These are phyloP conservation scores for Cenopis cana DNA, from an alignment of 2,888 invertebrate genomes.

Conservation along the genomic window DNA sequence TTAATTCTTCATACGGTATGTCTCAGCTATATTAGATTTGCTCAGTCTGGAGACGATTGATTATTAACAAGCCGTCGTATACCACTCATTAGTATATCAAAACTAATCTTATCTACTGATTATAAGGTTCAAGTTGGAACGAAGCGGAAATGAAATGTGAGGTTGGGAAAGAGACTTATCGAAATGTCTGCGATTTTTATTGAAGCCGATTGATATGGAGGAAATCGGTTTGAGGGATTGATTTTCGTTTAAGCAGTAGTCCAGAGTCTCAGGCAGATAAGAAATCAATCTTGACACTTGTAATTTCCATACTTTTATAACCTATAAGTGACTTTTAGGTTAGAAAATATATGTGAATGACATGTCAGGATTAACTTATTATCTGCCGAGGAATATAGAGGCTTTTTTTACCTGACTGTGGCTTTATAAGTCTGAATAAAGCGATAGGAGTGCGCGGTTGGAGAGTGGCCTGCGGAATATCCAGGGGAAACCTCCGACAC, in stretches of 20 bases:
- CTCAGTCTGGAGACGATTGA: constrained; percentile 63
- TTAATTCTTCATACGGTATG: constrained; percentile 69
- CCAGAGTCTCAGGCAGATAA: no score
- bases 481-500: no score
- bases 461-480: no score
- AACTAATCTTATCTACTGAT: not conserved
- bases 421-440: no score
- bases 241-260: constrained; percentile 33
- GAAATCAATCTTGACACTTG: no score
- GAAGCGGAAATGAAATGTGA: not conserved
- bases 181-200: constrained; percentile 25
- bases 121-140: not conserved
- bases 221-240: constrained; percentile 35
- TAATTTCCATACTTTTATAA: no score
- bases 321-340: no score
- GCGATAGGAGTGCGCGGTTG: no score
- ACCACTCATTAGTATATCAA: constrained; percentile 46
- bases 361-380: no score
- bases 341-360: no score
- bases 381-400: no score
- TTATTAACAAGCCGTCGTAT: constrained; percentile 4
- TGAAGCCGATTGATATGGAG: constrained; percentile 35
- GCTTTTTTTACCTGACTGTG: no score
- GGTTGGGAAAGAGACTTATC: not conserved
- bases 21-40: constrained; percentile 77